Evolutionary conservation across 2,888 invertebrate genomes (phyloP).

Genomic region (Keiferia lycopersicella): DNA sequence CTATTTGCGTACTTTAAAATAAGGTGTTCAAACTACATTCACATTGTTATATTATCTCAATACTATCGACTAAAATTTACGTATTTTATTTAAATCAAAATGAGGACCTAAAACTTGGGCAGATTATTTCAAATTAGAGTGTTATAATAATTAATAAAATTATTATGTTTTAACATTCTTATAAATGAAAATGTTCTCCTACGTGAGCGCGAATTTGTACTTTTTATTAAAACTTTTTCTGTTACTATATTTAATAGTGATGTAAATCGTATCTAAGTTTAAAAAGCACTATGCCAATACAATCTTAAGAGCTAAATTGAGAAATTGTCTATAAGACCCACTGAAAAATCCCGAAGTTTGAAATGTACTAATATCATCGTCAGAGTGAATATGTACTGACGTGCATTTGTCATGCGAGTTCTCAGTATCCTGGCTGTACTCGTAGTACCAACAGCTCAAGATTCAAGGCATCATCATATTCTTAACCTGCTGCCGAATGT

Average conservation of each 20-base stretch:
- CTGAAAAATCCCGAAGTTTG: slow-evolving; percentile 50
- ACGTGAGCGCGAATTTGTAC: slow-evolving; percentile 79
- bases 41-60: slow-evolving; percentile 25
- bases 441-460: too few species aligned
- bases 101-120: slow-evolving; percentile 4
- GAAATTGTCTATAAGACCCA: slow-evolving; percentile 61
- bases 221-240: slow-evolving; percentile 54
- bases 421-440: slow-evolving; percentile 33
- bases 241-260: slow-evolving; percentile 40
- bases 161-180: slow-evolving; percentile 41
- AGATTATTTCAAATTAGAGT: slow-evolving; percentile 19
- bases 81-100: slow-evolving; percentile 17
- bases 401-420: slow-evolving; percentile 59
- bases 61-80: slow-evolving; percentile 19
- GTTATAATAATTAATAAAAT: slow-evolving; percentile 24
- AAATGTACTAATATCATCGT: slow-evolving; percentile 46
- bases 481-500: slow-evolving; percentile 38
- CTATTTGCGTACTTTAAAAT: slow-evolving; percentile 44
- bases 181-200: slow-evolving; percentile 60
- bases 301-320: slow-evolving; percentile 57
- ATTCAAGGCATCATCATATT: too few species aligned
- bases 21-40: slow-evolving; percentile 28
- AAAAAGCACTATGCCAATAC: slow-evolving; percentile 56
- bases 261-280: slow-evolving; percentile 42
- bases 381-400: slow-evolving; percentile 48